Evolutionary conservation across 2,888 invertebrate species (phyloP), one percentile per base, ranked within the genome.

Genomic region (Neocrepidodera transversa): DNA sequence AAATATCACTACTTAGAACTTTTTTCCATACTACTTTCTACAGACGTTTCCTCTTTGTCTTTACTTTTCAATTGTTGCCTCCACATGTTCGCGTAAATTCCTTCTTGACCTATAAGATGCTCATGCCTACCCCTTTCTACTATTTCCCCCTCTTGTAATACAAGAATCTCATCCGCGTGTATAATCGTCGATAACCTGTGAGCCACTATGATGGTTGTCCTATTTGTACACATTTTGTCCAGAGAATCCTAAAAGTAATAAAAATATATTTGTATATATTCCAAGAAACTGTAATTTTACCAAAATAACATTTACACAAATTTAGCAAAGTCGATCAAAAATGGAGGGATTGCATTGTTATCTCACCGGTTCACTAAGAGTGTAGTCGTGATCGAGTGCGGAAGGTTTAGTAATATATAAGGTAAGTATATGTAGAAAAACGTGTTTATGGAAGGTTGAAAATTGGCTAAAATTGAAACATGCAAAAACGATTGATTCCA

Each of bases 121-220:
- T 89, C 88, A 78, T 93, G 93, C 49, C 91, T 92, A 76, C 97
- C 98, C 63, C 93, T 85, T 79, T 98, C 97, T 1, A 92, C 87
- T 65, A 98, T 94, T 77, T 88, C 87, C 1, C 98, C 97, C 1
- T 97, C 93, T 74, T 90, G 89, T 32, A 98, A 80, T 1, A 98
- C 97, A 4, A 97, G 81, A 72, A 98, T 98, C 79, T 95, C 92
- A 81, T 97, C 92, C 0, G 96, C 95, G 78, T 97, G 91, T 66
- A 96, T 93, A 59, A 98, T 88, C 0, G 97, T 98, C 0, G 97
- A 97, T 43, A 98, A 79, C 56, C 95, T 86, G 81, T 98, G 97
- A 0, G 98, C 97, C 28, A 98, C 92, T 52, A 97, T 92, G 6
- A 98, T 84, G 0, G 96, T 96, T 0, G 97, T 97, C 54, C 93